A percentile compares a stretch with the other conserved stretches of the same genome.
phyloP scores from a whole-genome alignment of 2,113 vertebrate species.

The Ptyas mucosa region DNA sequence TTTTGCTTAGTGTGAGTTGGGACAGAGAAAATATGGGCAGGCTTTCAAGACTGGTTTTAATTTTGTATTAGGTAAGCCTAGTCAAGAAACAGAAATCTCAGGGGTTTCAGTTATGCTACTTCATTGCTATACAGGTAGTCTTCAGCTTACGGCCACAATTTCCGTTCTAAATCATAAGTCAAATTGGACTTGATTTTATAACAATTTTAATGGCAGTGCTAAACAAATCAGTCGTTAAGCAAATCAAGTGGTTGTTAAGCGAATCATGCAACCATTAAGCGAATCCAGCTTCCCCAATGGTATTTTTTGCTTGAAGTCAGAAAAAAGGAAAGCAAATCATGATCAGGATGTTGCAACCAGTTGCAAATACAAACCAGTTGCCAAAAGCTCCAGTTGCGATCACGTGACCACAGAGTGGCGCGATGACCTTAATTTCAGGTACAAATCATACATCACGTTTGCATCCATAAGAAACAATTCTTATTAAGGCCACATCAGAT shows the following conservation, averaged over 20 bases:
- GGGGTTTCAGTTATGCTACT: neutral
- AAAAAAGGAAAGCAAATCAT: neutral
- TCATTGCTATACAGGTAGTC: neutral
- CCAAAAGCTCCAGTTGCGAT: neutral
- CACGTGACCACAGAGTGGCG: neutral
- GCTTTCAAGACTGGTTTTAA: neutral
- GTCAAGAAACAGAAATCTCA: neutral
- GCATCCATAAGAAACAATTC: neutral
- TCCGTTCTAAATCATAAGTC: neutral
- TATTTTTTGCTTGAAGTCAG: neutral
- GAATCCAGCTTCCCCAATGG: neutral
- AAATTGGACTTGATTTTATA: neutral
- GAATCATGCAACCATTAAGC: neutral
- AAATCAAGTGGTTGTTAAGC: neutral
- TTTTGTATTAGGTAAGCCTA: neutral
- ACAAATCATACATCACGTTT: neutral
- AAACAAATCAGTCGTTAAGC: neutral
- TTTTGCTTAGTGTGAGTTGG: neutral
- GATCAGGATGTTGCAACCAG: neutral
- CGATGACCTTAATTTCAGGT: neutral
- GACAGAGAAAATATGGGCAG: neutral
- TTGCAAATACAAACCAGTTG: neutral
- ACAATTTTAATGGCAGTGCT: neutral
- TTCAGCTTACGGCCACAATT: neutral
- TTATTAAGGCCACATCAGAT: neutral